These are phyloP conservation scores for Psittacula derbiana DNA, from an alignment of 2,797 vertebrate species.

Conservation along the genomic window DNA sequence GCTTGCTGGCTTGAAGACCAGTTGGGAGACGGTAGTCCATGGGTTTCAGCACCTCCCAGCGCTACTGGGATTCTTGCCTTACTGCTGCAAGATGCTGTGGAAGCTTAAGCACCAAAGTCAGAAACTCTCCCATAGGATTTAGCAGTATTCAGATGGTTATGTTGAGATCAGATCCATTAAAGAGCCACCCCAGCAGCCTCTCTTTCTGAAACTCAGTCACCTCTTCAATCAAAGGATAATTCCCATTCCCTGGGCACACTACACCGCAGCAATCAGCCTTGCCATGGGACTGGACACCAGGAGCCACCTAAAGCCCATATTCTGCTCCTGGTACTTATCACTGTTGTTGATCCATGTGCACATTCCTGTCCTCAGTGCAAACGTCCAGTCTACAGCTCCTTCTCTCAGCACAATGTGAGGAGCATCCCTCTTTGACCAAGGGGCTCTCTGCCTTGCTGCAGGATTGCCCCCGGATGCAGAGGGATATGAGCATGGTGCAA, in stretches of 20 bases:
- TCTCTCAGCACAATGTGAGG: not conserved
- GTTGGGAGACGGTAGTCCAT: rapidly evolving
- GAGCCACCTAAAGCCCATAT: not conserved
- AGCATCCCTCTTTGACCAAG: not conserved
- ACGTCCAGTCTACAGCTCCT: not conserved
- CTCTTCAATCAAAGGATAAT: not conserved
- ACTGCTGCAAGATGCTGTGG: not conserved
- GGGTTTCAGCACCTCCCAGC: not conserved
- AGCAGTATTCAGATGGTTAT: not conserved
- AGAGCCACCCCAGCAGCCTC: not conserved
- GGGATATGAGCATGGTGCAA: not conserved
- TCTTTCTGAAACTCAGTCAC: not conserved
- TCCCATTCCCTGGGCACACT: not conserved
- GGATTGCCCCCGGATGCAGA: not conserved
- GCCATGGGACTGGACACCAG: not conserved
- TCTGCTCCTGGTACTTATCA: not conserved
- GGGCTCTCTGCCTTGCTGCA: not conserved
- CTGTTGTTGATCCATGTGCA: not conserved
- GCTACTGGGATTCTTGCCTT: not conserved
- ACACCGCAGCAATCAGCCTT: not conserved
- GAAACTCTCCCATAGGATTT: not conserved
- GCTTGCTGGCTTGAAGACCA: not conserved
- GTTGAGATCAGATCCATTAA: not conserved
- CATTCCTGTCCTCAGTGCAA: not conserved
- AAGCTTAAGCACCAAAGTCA: not conserved